phyloP scores from a whole-genome alignment of 1,140 invertebrate species.

The Ectropis grisescens region DNA sequence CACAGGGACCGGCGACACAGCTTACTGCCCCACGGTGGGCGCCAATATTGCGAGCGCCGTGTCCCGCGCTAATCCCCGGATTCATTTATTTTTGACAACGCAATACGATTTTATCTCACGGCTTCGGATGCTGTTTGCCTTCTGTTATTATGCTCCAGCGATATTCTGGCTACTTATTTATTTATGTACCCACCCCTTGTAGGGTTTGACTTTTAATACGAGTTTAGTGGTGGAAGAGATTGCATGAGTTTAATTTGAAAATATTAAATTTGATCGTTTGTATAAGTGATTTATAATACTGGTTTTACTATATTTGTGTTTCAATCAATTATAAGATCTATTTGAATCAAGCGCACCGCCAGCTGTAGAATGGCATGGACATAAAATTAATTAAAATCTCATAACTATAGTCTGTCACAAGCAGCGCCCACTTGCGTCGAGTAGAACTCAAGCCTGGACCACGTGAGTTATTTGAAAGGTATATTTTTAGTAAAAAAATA shows the following conservation, averaged over 20 bases:
- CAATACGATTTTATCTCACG: slow-evolving; percentile 69
- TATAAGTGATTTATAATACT: not conserved
- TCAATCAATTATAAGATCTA: no score
- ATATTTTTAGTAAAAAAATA: no score
- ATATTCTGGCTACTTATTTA: slow-evolving; percentile 63
- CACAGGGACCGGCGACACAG: no score
- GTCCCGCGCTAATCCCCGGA: slow-evolving; percentile 63
- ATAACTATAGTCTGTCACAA: no score
- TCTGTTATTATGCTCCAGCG: slow-evolving; percentile 61
- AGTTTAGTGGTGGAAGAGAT: slow-evolving; percentile 51
- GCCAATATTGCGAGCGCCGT: slow-evolving; percentile 59
- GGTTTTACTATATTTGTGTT: no score
- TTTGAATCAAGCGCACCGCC: no score
- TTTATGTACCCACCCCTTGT: slow-evolving; percentile 56
- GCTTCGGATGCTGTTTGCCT: slow-evolving; percentile 68
- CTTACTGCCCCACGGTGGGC: slow-evolving; percentile 53
- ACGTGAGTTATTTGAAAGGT: no score
- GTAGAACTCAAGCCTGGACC: no score
- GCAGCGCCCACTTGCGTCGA: no score
- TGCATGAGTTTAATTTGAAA: slow-evolving; percentile 25
- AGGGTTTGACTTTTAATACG: slow-evolving; percentile 61
- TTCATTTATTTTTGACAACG: slow-evolving; percentile 71
- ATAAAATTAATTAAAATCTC: no score
- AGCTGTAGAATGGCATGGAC: no score
- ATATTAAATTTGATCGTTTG: slow-evolving; percentile 2